Evolutionary conservation across 2,797 vertebrate species (phyloP).

Genomic region (Anguilla anguilla): DNA sequence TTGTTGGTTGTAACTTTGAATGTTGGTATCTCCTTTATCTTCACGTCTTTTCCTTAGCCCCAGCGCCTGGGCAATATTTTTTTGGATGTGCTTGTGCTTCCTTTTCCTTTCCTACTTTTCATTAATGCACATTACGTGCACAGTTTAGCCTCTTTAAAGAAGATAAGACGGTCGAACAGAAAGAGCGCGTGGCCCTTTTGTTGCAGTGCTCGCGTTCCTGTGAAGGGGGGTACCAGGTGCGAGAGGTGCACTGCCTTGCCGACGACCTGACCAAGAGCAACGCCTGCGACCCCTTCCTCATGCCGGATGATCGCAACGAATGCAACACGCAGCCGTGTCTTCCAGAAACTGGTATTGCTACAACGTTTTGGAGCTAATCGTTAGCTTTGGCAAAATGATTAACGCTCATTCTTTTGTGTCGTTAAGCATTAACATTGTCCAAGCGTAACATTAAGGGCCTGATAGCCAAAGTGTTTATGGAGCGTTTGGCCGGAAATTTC

Average conservation of each 20-base stretch:
- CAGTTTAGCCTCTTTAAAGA: background rate
- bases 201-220: slow-evolving; percentile 75
- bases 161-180: background rate
- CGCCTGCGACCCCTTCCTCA: slow-evolving; percentile 60
- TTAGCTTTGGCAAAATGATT: background rate
- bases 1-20: background rate
- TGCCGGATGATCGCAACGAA: slow-evolving; percentile 62
- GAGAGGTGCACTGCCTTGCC: slow-evolving; percentile 70
- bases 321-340: slow-evolving; percentile 69
- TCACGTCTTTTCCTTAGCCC: background rate
- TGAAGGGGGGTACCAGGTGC: slow-evolving; percentile 66
- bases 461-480: background rate
- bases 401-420: background rate
- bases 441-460: background rate
- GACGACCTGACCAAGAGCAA: slow-evolving; percentile 61
- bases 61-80: background rate
- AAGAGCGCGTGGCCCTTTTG: background rate
- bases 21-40: background rate
- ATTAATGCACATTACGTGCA: background rate
- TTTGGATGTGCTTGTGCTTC: background rate
- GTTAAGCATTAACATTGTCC: background rate
- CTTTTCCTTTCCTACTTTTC: background rate
- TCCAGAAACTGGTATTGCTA: slow-evolving; percentile 59
- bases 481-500: no score
- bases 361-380: background rate